These are phyloP conservation scores for Odontophorus gujanensis DNA, from an alignment of 2,113 vertebrate genomes.

Conservation along the genomic window DNA sequence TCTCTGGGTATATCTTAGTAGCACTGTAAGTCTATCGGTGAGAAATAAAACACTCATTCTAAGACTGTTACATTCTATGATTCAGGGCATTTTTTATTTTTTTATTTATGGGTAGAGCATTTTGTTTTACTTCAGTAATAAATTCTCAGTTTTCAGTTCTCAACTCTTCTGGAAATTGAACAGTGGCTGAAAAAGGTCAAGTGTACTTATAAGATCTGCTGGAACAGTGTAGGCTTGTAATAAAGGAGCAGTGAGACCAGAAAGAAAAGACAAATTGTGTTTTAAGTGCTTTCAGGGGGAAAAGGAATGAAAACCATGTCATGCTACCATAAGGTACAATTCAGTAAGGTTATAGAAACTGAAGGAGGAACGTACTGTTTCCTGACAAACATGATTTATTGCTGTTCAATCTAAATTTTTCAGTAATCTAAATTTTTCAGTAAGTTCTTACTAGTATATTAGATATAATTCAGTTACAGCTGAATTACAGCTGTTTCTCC, in stretches of 20 bases:
- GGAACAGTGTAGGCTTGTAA: not conserved
- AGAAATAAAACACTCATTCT: not conserved
- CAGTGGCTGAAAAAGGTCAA: not conserved
- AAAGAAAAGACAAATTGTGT: not conserved
- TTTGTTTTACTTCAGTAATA: not conserved
- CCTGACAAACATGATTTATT: not conserved
- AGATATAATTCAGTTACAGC: not conserved
- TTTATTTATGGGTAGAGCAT: not conserved
- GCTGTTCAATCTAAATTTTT: not conserved
- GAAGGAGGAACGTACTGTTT: not conserved
- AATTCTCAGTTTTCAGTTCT: slow-evolving; percentile 1
- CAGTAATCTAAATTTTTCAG: not conserved
- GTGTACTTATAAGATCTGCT: not conserved
- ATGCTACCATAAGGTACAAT: not conserved
- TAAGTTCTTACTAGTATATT: not conserved
- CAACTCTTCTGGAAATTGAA: not conserved
- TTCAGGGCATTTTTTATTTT: not conserved
- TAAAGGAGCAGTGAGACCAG: not conserved
- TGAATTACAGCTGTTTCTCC: slow-evolving; percentile 11
- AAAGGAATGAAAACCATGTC: not conserved
- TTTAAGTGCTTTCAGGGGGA: not conserved
- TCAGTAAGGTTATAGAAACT: not conserved
- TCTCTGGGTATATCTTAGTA: not conserved
- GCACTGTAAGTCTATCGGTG: not conserved
- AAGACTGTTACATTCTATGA: not conserved